Evolutionary conservation across 2,888 invertebrate species (phyloP), one percentile per base, ranked within the genome.

Genomic region (Drosophila nr. medialis): DNA sequence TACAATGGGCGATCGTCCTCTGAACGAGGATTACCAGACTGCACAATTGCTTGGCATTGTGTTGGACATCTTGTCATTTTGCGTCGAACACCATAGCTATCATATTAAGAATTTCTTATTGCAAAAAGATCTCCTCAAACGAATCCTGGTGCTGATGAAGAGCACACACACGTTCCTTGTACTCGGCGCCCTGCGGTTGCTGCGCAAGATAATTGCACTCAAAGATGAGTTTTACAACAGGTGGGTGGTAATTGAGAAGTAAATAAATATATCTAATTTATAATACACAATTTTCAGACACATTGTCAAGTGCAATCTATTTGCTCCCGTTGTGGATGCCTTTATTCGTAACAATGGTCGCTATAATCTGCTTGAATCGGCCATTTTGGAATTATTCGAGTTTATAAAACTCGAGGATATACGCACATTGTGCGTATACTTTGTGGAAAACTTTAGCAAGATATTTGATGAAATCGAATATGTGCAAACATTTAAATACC

Each of bases 351-450:
- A 99, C 94, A 99, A 99, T 93, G 98, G 98, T 91, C 96, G 99
- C 93, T 99, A 99, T 94, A 99, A 99, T 94, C 95, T 99, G 86
- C 94, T 99, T 87, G 99, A 99, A 94, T 99, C 99, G 34, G 99
- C 99, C 80, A 98, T 99, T 93, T 95, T 99, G 93, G 99, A 99
- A 94, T 95, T 99, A 95, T 99, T 99, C 94, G 99, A 99, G 94
- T 99, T 98, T 94, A 98, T 99, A 81, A 98, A 97, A 94, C 94
- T 97, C 93, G 98, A 98, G 94, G 98, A 98, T 92, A 97, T 98
- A 72, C 98, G 97, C 93, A 96, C 96, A 49, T 94, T 98, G 85
- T 97, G 97, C 94, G 96, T 97, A 71, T 98, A 99, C 93, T 97
- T 99, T 81, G 98, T 99, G 83, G 99, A 99, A 93, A 98, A 97